A percentile compares a stretch with the other conserved stretches of the same genome.
Conservation (phyloP, 1,140 invertebrate genomes). For the Pseudomyrmex dendroicus region DNA sequence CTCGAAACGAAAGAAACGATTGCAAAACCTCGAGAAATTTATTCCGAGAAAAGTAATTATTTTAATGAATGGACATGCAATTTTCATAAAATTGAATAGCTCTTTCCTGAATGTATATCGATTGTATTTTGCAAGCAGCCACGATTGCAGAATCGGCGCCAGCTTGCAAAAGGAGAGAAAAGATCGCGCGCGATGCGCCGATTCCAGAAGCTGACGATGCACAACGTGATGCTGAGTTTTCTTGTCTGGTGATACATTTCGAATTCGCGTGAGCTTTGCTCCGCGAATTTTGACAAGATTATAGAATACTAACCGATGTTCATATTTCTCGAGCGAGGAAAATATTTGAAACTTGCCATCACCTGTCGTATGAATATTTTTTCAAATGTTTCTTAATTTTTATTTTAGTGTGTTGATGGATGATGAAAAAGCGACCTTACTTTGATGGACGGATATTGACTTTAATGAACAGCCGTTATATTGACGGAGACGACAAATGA, state of each 20-base stretch:
- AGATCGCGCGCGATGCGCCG: background rate
- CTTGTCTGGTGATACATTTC: slow-evolving; percentile 19
- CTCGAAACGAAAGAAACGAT: background rate
- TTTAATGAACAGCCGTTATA: slow-evolving; percentile 51
- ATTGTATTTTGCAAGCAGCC: slow-evolving; percentile 31
- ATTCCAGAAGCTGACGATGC: slow-evolving; percentile 26
- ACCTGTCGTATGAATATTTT: background rate
- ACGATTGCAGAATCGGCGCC: slow-evolving; percentile 34
- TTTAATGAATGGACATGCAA: background rate
- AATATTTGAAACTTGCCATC: background rate
- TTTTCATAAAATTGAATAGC: slow-evolving; percentile 16
- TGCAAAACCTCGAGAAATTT: slow-evolving; percentile 12
- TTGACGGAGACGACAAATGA: slow-evolving; percentile 39
- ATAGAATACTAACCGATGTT: background rate
- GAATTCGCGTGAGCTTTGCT: slow-evolving; percentile 31
- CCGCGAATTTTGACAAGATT: slow-evolving; percentile 29
- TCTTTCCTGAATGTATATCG: slow-evolving; percentile 24
- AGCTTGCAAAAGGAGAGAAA: background rate
- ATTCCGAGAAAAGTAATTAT: background rate
- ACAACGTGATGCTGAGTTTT: slow-evolving; percentile 42
- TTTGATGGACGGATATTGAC: slow-evolving; percentile 47
- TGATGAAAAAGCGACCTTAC: background rate
- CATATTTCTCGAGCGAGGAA: background rate
- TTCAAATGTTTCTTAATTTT: slow-evolving; percentile 45
- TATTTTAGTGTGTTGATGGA: slow-evolving; percentile 34